Percentiles rank a stretch among this genome's conserved stretches.
Conservation (phyloP, 2,797 vertebrate genomes). For the Orientallactaga sibirica region DNA sequence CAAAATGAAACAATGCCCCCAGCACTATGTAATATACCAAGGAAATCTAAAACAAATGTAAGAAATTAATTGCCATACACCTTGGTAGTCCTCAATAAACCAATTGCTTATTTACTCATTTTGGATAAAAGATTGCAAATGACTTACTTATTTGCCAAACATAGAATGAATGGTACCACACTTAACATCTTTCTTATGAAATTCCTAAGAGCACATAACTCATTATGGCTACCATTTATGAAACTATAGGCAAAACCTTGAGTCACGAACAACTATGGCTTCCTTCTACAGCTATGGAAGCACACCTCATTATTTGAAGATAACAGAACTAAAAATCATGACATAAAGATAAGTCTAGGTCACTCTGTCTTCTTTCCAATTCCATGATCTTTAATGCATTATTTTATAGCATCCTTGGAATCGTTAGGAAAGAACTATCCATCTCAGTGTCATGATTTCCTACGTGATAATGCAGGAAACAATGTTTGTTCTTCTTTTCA, state of each 20-base stretch:
- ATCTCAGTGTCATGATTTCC: not conserved
- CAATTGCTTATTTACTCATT: not conserved
- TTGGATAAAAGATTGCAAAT: not conserved
- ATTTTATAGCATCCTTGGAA: not conserved
- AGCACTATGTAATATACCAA: not conserved
- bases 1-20: conserved; percentile 29
- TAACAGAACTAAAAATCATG: not conserved
- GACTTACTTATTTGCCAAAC: not conserved
- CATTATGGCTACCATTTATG: not conserved
- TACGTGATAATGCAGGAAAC: not conserved
- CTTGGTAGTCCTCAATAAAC: not conserved
- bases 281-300: not conserved
- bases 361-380: not conserved
- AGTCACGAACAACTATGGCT: not conserved
- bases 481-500: not conserved
- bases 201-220: not conserved
- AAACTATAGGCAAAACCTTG: not conserved
- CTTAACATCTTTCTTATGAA: not conserved
- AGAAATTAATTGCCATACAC: not conserved
- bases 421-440: not conserved
- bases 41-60: not conserved
- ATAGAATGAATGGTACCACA: not conserved
- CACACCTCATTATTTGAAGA: not conserved
- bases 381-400: not conserved
- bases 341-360: not conserved